phyloP scores from a whole-genome alignment of 2,888 invertebrate species.

The Papilio elwesi region DNA sequence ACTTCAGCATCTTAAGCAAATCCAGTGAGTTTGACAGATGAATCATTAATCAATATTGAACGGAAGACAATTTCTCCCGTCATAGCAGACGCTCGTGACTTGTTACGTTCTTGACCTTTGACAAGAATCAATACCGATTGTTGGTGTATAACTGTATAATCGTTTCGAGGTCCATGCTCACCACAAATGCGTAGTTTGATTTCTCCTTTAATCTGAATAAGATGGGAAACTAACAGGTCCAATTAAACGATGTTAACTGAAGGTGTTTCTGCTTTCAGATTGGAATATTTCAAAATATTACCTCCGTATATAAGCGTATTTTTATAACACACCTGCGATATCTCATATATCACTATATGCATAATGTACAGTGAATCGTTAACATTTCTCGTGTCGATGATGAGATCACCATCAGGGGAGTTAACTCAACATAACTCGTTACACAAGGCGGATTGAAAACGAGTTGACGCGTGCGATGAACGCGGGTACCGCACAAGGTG shows the following conservation, averaged over 20 bases:
- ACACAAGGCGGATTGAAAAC: slow-evolving; percentile 31
- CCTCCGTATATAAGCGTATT: no score
- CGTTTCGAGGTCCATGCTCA: background rate
- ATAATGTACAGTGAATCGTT: background rate
- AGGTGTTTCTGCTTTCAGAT: no score
- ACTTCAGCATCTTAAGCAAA: no score
- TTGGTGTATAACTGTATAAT: background rate
- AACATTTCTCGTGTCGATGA: slow-evolving; percentile 5
- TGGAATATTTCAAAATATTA: no score
- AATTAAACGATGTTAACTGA: no score
- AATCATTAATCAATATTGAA: background rate
- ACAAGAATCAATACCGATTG: slow-evolving; percentile 6
- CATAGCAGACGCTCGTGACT: background rate
- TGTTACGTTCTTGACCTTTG: slow-evolving; percentile 18
- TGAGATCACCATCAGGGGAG: slow-evolving; percentile 1
- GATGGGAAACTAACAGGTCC: no score
- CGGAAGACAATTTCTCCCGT: slow-evolving; percentile 3
- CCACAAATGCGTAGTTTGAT: background rate
- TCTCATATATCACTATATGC: no score
- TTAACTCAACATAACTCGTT: slow-evolving; percentile 1
- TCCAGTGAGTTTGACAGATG: background rate
- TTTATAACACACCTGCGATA: no score
- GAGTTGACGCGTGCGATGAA: slow-evolving; percentile 25
- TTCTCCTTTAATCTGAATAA: no score
- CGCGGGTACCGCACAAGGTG: slow-evolving; percentile 12